Evolutionary conservation across 2,888 invertebrate genomes (phyloP).

Genomic region (Ligdia adustata): DNA sequence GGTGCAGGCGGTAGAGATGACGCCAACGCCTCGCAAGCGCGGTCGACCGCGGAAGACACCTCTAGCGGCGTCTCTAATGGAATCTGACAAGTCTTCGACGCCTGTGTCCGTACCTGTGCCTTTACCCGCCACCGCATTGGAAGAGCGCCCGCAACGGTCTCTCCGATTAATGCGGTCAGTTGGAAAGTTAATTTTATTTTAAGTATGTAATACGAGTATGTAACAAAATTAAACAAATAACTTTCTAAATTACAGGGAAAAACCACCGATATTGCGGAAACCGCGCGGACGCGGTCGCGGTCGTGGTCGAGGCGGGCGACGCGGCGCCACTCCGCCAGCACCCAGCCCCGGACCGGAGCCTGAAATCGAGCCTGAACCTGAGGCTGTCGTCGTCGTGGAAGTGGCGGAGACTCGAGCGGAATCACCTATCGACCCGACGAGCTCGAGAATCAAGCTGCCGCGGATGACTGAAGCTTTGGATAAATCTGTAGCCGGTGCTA

Average conservation of each 20-base stretch:
- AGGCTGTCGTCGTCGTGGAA: constrained; percentile 35
- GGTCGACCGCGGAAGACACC: constrained; percentile 77
- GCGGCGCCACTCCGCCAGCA: constrained; percentile 37
- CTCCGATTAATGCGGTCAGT: constrained; percentile 72
- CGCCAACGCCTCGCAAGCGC: constrained; percentile 76
- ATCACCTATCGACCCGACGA: constrained; percentile 67
- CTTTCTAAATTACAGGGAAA: constrained; percentile 58
- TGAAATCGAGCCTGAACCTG: constrained; percentile 26
- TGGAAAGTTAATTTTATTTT: too few species aligned
- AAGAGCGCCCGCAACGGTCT: constrained; percentile 76
- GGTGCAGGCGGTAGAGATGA: constrained; percentile 52
- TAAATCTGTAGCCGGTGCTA: constrained; percentile 56
- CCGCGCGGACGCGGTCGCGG: constrained; percentile 64
- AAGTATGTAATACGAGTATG: too few species aligned
- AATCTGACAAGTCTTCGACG: constrained; percentile 57
- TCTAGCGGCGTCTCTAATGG: constrained; percentile 67
- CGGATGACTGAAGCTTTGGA: constrained; percentile 76
- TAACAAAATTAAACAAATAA: too few species aligned
- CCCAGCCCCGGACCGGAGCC: constrained; percentile 31
- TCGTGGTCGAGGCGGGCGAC: constrained; percentile 64
- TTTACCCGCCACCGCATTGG: constrained; percentile 69
- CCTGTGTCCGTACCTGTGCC: constrained; percentile 46
- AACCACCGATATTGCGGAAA: constrained; percentile 64
- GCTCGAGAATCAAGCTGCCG: constrained; percentile 75
- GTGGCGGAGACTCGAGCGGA: constrained; percentile 24